Conservation (phyloP, 1,140 invertebrate species). For the Drosophila navojoa region DNA sequence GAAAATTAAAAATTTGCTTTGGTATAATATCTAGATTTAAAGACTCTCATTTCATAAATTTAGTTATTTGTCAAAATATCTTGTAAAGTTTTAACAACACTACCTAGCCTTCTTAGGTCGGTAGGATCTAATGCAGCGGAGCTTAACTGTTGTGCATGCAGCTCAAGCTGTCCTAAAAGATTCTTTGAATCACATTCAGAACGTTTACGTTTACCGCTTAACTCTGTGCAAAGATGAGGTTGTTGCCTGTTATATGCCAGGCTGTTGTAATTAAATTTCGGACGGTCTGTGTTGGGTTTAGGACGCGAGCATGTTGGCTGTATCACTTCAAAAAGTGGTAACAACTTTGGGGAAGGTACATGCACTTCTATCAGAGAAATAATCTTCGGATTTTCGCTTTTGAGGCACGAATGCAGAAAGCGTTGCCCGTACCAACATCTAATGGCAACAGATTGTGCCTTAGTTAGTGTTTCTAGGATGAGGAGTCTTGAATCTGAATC, state of each 20-base stretch:
- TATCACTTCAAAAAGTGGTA: slow-evolving; percentile 16
- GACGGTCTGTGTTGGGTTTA: neutral
- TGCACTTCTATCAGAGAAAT: slow-evolving; percentile 33
- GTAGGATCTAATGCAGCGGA: slow-evolving; percentile 10
- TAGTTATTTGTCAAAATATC: neutral
- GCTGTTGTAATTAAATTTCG: neutral
- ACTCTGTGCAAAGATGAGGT: slow-evolving; percentile 3
- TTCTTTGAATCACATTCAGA: slow-evolving; percentile 10
- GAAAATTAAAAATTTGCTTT: too few relatives aligned
- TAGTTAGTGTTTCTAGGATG: slow-evolving; percentile 33
- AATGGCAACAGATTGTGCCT: neutral
- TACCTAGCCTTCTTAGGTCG: slow-evolving; percentile 25
- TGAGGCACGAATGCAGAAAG: slow-evolving; percentile 37
- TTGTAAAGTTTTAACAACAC: slow-evolving; percentile 32
- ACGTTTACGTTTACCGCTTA: slow-evolving; percentile 26
- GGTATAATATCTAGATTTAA: too few relatives aligned
- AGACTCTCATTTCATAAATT: neutral
- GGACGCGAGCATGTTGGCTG: neutral
- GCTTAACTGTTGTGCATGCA: slow-evolving; percentile 9
- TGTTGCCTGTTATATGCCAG: slow-evolving; percentile 6
- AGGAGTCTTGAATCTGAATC: slow-evolving; percentile 15
- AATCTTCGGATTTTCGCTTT: slow-evolving; percentile 24
- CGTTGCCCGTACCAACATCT: slow-evolving; percentile 51
- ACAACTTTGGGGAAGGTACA: neutral
- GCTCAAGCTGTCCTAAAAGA: slow-evolving; percentile 37